Evolutionary conservation across 2,888 invertebrate genomes (phyloP).

Genomic region (Oconnorella tubifera): DNA sequence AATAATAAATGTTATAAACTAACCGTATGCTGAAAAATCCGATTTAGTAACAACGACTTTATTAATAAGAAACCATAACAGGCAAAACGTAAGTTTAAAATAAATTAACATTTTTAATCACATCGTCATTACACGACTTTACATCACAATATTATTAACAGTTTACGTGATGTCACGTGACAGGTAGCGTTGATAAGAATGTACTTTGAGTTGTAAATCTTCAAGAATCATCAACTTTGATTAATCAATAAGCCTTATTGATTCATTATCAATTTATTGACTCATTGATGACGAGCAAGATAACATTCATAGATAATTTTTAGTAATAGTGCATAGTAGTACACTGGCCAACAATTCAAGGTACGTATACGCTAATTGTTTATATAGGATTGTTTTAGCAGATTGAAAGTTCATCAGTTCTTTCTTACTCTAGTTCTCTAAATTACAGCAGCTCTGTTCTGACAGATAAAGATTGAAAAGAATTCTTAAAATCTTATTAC

Average conservation of each 20-base stretch:
- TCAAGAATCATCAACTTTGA: not conserved
- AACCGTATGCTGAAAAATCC: not conserved
- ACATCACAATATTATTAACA: too few relatives aligned
- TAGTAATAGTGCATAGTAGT: not conserved
- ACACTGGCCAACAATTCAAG: too few relatives aligned
- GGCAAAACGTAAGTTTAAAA: not conserved
- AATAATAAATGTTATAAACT: not conserved
- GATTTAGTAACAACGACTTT: not conserved
- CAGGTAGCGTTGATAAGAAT: not conserved
- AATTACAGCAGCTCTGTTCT: too few relatives aligned
- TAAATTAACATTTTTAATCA: not conserved
- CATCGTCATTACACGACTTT: too few relatives aligned
- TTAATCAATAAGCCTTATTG: too few relatives aligned
- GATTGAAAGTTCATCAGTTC: too few relatives aligned
- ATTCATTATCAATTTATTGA: too few relatives aligned
- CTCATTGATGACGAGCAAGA: not conserved
- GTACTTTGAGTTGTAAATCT: not conserved
- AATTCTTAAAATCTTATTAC: too few relatives aligned
- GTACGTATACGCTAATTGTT: too few relatives aligned
- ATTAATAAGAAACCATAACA: not conserved
- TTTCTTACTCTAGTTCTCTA: too few relatives aligned
- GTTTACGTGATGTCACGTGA: constrained; percentile 1
- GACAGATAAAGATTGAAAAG: too few relatives aligned
- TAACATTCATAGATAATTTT: not conserved
- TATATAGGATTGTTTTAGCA: too few relatives aligned